Conservation (phyloP, 1,140 invertebrate genomes). For the Hypsibius dujardini region DNA sequence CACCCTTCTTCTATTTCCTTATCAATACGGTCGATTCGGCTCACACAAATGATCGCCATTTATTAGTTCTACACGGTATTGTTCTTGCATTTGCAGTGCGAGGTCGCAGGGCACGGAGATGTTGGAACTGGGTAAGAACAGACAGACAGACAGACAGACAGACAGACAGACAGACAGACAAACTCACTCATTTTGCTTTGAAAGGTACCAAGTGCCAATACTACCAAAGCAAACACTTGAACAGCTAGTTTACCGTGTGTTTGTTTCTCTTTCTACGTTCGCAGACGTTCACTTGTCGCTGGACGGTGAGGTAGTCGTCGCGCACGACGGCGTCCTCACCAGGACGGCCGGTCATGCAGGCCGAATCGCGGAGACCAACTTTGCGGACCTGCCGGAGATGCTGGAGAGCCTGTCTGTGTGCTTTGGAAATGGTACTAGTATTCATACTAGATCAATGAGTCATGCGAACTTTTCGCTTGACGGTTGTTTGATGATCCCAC, state of each 20-base stretch:
- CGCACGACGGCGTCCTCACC: slow-evolving; percentile 46
- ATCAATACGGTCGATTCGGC: too few species aligned
- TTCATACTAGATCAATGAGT: background rate
- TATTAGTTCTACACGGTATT: background rate
- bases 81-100: slow-evolving; percentile 37
- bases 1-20: too few species aligned
- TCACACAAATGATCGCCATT: too few species aligned
- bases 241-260: too few species aligned
- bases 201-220: too few species aligned
- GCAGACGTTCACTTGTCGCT: slow-evolving; percentile 48
- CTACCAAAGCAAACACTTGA: too few species aligned
- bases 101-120: slow-evolving; percentile 46
- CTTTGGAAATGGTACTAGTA: slow-evolving; percentile 40
- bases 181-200: too few species aligned
- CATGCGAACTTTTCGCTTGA: slow-evolving; percentile 11
- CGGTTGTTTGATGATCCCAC: slow-evolving; percentile 6
- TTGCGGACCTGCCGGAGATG: slow-evolving; percentile 42
- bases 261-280: too few species aligned
- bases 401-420: slow-evolving; percentile 39
- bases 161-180: too few species aligned
- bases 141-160: too few species aligned
- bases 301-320: slow-evolving; percentile 50
- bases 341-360: slow-evolving; percentile 41
- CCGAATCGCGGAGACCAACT: slow-evolving; percentile 44
- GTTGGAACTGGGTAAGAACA: slow-evolving; percentile 41